Evolutionary conservation across 2,888 invertebrate species (phyloP).

Genomic region (Zele albiditarsus): DNA sequence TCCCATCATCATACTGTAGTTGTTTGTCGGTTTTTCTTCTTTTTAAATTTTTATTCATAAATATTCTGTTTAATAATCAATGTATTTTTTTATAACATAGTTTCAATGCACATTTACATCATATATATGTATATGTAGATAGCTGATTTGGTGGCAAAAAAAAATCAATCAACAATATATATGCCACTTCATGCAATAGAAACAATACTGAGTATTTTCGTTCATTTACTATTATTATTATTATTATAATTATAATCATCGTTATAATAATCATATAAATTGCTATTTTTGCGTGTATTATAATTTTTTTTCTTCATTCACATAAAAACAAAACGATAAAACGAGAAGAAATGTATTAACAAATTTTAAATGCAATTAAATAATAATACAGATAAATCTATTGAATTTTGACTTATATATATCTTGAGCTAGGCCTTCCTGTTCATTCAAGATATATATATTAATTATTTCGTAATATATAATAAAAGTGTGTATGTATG

Average conservation of each 20-base stretch:
- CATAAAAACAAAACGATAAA: not conserved
- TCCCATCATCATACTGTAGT: not conserved
- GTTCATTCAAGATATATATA: not conserved
- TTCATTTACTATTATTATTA: not conserved
- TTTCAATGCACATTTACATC: conserved; percentile 67
- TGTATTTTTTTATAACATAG: conserved; percentile 67
- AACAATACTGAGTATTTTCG: conserved; percentile 56
- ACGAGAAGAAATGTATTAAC: not conserved
- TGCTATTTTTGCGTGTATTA: not conserved
- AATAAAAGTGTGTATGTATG: not conserved
- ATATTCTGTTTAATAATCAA: not conserved
- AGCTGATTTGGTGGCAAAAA: conserved; percentile 24
- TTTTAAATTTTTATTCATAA: not conserved
- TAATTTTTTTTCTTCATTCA: not conserved
- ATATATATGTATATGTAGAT: conserved; percentile 56
- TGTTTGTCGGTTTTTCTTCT: not conserved
- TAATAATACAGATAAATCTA: not conserved
- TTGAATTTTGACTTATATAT: conserved; percentile 38
- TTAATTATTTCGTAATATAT: not conserved
- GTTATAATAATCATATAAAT: not conserved
- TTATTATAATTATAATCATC: not conserved
- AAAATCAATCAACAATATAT: not conserved
- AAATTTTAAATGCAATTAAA: not conserved
- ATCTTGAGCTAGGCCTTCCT: conserved; percentile 11
- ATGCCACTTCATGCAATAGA: conserved; percentile 41